Evolutionary conservation across 1,140 invertebrate species (phyloP), one percentile per base, ranked within the genome.

Genomic region (Brachionus rubens): DNA sequence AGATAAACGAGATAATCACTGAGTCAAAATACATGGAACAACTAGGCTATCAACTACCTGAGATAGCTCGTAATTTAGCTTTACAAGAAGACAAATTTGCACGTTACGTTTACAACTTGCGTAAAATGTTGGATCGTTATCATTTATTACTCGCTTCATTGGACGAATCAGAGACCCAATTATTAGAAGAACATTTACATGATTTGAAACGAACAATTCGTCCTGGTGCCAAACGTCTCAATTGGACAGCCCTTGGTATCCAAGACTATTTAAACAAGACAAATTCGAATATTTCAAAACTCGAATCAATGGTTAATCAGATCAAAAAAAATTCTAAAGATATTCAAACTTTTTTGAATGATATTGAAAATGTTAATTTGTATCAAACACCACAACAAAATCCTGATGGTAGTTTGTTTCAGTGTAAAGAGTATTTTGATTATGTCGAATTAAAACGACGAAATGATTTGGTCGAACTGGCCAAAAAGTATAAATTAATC

Each of bases 221-320:
- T 75, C 90, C 91, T 26, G 92, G 92, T 6, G 82, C 91, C 0
- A 90, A 89, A 5, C 87, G 92, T 30, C 89, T 92, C 30, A 91
- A 90, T 68, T 94, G 92, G 92, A 90, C 89, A 77, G 91, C 91
- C 0, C 84, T 93, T 2, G 89, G 90, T 12, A 92, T 94, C 50
- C 85, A 85, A 40, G 90, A 92, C 65, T 94, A 90, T 80, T 87
- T 88, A 12, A 78, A 83, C 0, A 84, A 84, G 24, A 90, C 89
- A 79, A 81, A 82, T 52, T 81, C 82, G 47, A 82, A 81, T 19
- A 84, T 85, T 77, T 81, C 79, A 30, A 88, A 88, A 79, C 85
- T 91, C 68, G 86, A 85, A 41, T 89, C 88, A 0, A 84, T 89
- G 14, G 88, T 90, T 1, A 87, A 87, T 16, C 91, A 93, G 82